Conservation (phyloP, 2,888 invertebrate species). For the Trypoxylon attenuatum region DNA sequence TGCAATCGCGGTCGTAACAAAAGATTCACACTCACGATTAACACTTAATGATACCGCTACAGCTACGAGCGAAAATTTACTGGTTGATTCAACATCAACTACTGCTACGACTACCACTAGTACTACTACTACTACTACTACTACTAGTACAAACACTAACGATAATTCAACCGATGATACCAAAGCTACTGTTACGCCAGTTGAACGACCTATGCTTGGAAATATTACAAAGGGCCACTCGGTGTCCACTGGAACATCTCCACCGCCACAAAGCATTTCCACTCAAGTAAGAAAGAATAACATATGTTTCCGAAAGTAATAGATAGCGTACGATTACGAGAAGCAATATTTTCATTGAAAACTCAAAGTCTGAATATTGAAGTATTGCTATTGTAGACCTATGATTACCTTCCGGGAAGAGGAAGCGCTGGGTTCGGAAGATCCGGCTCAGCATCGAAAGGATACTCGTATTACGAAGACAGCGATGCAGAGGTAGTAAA, state of each 20-base stretch:
- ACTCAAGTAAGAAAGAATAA: slow-evolving; percentile 83
- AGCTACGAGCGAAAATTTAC: not conserved
- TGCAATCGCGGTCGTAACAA: slow-evolving; percentile 3
- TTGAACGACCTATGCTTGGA: slow-evolving; percentile 26
- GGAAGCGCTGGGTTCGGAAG: slow-evolving; percentile 46
- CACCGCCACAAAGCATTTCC: slow-evolving; percentile 90
- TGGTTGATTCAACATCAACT: not conserved
- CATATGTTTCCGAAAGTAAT: slow-evolving; percentile 16
- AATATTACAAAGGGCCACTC: slow-evolving; percentile 48
- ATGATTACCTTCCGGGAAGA: slow-evolving; percentile 71
- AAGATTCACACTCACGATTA: not conserved
- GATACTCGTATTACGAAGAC: slow-evolving; percentile 65
- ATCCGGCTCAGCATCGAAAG: slow-evolving; percentile 60
- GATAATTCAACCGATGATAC: not conserved
- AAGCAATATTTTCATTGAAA: too few relatives aligned
- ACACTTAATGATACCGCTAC: not conserved
- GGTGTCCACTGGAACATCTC: slow-evolving; percentile 86
- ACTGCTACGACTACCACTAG: not conserved
- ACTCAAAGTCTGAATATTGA: not conserved
- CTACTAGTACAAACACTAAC: not conserved
- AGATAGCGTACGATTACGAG: too few relatives aligned
- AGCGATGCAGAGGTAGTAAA: slow-evolving; percentile 69
- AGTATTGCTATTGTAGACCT: slow-evolving; percentile 74
- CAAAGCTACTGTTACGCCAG: slow-evolving; percentile 5
- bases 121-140: not conserved